These are phyloP conservation scores for Oryzias sinensis DNA, from an alignment of 2,797 vertebrate species.

Conservation along the genomic window DNA sequence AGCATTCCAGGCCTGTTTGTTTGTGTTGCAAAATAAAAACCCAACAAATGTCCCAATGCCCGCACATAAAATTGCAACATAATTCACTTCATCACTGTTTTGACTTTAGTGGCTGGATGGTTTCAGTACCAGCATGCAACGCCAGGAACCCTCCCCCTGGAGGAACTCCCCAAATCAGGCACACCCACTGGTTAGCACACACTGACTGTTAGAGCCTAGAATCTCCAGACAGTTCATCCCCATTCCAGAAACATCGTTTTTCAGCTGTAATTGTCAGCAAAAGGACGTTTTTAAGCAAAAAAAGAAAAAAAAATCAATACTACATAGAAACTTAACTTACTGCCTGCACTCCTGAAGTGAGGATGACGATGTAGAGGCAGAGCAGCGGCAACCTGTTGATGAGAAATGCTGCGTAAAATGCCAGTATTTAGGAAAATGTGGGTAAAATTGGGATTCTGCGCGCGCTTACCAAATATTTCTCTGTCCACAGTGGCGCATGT, in stretches of 20 bases:
- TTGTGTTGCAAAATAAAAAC: conserved; percentile 13
- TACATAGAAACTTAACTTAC: conserved; percentile 66
- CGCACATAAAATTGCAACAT: conserved; percentile 15
- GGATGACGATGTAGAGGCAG: conserved; percentile 58
- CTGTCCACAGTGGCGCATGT: conserved; percentile 54
- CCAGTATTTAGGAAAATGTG: too few species aligned
- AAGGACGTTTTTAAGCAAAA: conserved; percentile 1
- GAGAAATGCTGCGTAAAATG: not conserved
- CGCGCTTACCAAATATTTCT: conserved; percentile 54
- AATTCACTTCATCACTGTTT: conserved; percentile 26
- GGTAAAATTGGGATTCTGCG: not conserved
- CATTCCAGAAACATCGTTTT: not conserved
- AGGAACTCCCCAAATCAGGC: conserved; percentile 46
- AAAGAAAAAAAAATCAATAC: not conserved
- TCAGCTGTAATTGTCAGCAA: not conserved
- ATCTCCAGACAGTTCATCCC: not conserved
- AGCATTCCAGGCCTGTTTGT: conserved; percentile 9
- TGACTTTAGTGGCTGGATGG: conserved; percentile 13
- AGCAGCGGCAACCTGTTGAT: conserved; percentile 71
- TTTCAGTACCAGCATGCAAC: conserved; percentile 14
- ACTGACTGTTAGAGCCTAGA: not conserved
- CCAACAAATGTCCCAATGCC: not conserved
- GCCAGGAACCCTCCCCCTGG: conserved; percentile 42
- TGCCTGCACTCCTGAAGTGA: conserved; percentile 64
- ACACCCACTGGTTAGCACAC: conserved; percentile 36